These are phyloP conservation scores for Plebejus anna DNA, from an alignment of 2,888 invertebrate species.

Conservation along the genomic window DNA sequence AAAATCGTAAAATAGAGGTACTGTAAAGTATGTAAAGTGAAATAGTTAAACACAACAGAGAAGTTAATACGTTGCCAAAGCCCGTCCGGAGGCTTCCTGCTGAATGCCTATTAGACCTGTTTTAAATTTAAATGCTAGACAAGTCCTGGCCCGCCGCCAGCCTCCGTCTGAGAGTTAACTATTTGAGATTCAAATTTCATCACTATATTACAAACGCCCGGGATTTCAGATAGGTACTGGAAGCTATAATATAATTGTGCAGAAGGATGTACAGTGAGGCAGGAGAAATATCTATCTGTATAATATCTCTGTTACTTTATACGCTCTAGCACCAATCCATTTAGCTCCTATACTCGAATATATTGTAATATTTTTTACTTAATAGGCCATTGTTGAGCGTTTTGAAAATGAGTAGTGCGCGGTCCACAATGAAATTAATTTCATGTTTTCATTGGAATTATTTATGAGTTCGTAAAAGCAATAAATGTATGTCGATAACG, in stretches of 20 bases:
- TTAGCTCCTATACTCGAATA: background rate
- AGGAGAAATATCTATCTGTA: background rate
- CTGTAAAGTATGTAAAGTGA: background rate
- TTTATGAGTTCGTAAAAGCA: conserved; percentile 76
- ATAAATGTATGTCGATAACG: conserved; percentile 76
- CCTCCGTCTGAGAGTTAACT: conserved; percentile 19
- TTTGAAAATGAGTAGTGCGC: conserved; percentile 39
- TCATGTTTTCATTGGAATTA: conserved; percentile 70
- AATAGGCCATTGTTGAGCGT: conserved; percentile 30
- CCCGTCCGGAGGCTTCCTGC: conserved; percentile 21
- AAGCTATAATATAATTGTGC: conserved; percentile 30
- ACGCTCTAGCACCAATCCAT: conserved; percentile 13
- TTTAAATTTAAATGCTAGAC: conserved; percentile 28
- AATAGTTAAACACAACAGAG: conserved; percentile 13
- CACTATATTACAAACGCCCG: background rate
- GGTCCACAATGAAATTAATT: conserved; percentile 73
- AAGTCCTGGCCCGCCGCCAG: conserved; percentile 13
- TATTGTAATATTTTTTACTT: conserved; percentile 14
- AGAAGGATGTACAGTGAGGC: background rate
- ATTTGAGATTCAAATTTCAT: conserved; percentile 26
- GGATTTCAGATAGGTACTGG: conserved; percentile 3
- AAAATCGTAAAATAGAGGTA: conserved; percentile 9
- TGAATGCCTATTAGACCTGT: conserved; percentile 28
- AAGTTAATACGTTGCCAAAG: conserved; percentile 22
- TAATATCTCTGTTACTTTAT: background rate